phyloP scores from a whole-genome alignment of 2,888 invertebrate species.

The Alsophila aescularia region DNA sequence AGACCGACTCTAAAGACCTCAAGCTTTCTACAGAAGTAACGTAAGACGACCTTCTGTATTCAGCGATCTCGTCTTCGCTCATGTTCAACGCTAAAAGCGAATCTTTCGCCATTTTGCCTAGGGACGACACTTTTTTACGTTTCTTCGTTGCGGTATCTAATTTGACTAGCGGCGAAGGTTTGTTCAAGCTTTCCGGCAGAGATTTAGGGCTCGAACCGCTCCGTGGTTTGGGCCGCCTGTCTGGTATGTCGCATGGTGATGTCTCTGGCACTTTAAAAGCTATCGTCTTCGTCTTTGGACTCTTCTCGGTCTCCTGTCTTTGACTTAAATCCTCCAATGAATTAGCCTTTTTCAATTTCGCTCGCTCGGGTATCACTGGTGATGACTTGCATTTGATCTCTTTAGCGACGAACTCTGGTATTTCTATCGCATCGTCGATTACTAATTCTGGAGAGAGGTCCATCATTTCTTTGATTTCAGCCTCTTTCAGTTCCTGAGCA shows the following conservation, averaged over 20 bases:
- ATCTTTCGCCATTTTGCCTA: conserved; percentile 78
- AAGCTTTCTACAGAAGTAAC: conserved; percentile 78
- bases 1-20: conserved; percentile 74
- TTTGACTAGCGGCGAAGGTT: conserved; percentile 66
- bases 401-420: conserved; percentile 60
- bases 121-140: conserved; percentile 72
- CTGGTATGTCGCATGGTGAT: conserved; percentile 75
- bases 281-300: conserved; percentile 67
- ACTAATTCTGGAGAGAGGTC: conserved; percentile 76
- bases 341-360: conserved; percentile 71
- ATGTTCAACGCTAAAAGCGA: conserved; percentile 76
- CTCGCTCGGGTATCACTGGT: conserved; percentile 69
- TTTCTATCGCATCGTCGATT: conserved; percentile 64
- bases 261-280: conserved; percentile 73
- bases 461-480: conserved; percentile 67
- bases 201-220: conserved; percentile 79
- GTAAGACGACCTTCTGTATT: conserved; percentile 72
- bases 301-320: conserved; percentile 47
- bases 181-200: conserved; percentile 73
- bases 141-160: conserved; percentile 67
- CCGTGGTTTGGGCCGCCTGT: conserved; percentile 61
- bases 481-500: conserved; percentile 70
- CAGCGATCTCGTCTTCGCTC: conserved; percentile 78
- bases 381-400: conserved; percentile 62
- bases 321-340: conserved; percentile 71